A percentile compares a stretch with the other conserved stretches of the same genome.
Conservation (phyloP, 1,140 invertebrate genomes). For the Hirudo medicinalis region DNA sequence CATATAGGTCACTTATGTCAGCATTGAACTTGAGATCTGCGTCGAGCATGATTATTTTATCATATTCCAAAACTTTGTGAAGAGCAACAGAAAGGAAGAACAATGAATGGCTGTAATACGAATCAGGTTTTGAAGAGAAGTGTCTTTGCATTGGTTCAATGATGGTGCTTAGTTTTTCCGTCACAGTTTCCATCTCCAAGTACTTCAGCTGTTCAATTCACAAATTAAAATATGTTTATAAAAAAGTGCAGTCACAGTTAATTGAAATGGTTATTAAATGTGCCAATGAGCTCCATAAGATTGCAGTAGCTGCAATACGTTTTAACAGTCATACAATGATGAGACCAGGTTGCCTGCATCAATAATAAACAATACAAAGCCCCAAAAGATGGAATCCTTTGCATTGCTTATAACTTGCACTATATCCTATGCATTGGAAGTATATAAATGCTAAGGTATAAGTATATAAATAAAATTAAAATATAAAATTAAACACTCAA, state of each 20-base stretch:
- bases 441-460: neutral
- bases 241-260: neutral
- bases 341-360: too few relatives aligned
- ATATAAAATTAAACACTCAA: slow-evolving; percentile 28
- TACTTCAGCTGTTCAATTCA: slow-evolving; percentile 44
- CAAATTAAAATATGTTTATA: slow-evolving; percentile 12
- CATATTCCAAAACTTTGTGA: slow-evolving; percentile 51
- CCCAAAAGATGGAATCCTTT: neutral
- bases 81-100: slow-evolving; percentile 67
- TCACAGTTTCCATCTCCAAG: slow-evolving; percentile 53
- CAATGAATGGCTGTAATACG: slow-evolving; percentile 66
- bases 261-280: neutral
- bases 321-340: neutral
- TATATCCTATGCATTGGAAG: too few relatives aligned
- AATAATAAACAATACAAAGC: neutral
- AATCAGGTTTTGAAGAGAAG: slow-evolving; percentile 61
- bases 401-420: too few relatives aligned
- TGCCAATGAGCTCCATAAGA: neutral
- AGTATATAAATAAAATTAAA: neutral
- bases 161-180: slow-evolving; percentile 50
- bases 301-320: neutral
- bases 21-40: slow-evolving; percentile 61
- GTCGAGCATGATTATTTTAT: slow-evolving; percentile 60
- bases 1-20: slow-evolving; percentile 55
- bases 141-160: slow-evolving; percentile 56